Evolutionary conservation across 2,113 vertebrate species (phyloP).

Genomic region (Pagrus major): DNA sequence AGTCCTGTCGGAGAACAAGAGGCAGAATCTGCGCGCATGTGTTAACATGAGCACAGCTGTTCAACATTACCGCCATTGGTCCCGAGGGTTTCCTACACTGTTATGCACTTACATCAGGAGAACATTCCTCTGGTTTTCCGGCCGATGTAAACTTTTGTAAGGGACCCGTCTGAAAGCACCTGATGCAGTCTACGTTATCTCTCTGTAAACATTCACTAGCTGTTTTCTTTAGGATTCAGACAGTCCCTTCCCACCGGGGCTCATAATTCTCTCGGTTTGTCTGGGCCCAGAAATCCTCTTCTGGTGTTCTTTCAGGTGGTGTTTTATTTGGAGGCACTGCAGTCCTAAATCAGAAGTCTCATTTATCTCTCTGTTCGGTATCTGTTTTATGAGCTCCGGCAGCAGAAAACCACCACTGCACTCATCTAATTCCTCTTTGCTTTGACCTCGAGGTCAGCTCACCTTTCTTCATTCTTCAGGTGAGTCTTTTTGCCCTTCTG

Average conservation of each 20-base stretch:
- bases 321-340: not conserved
- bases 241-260: not conserved
- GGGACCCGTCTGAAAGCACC: not conserved
- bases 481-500: not conserved
- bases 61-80: conserved; percentile 31
- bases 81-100: conserved; percentile 19
- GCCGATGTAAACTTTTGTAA: conserved; percentile 4
- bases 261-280: not conserved
- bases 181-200: not conserved
- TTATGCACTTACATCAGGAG: conserved; percentile 25
- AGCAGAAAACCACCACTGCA: not conserved
- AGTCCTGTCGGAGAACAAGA: not conserved
- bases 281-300: not conserved
- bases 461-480: not conserved
- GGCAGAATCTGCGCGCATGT: conserved; percentile 22
- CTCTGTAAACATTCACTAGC: conserved; percentile 7
- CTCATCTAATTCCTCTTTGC: not conserved
- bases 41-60: conserved; percentile 54
- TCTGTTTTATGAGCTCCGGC: not conserved
- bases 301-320: not conserved
- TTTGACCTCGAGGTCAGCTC: not conserved
- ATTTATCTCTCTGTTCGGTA: not conserved
- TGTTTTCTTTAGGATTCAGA: conserved; percentile 13
- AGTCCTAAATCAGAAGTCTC: not conserved
- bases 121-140: conserved; percentile 31